phyloP scores from a whole-genome alignment of 2,797 vertebrate genomes.

The Botia almorhae region DNA sequence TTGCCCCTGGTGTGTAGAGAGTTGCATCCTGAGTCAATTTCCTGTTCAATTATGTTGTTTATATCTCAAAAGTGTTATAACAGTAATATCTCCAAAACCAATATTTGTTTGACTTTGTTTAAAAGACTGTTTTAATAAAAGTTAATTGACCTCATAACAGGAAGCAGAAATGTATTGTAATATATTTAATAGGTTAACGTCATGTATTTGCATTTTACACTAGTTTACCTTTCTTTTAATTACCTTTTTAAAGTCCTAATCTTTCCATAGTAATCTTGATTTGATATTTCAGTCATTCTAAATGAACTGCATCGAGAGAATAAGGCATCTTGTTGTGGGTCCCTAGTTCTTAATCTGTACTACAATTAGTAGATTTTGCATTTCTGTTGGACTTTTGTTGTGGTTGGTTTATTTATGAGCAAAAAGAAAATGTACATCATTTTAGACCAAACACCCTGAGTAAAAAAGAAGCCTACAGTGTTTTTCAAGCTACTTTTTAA shows the following conservation, averaged over 20 bases:
- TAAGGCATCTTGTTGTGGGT: too few relatives aligned
- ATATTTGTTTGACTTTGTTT: not conserved
- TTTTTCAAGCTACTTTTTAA: not conserved
- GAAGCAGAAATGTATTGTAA: not conserved
- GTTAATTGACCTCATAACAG: not conserved
- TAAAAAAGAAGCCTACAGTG: conserved; percentile 15
- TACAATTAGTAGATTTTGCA: too few relatives aligned
- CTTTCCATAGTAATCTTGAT: too few relatives aligned
- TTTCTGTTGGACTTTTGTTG: not conserved
- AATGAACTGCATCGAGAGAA: not conserved
- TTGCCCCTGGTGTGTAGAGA: conserved; percentile 35
- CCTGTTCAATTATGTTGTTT: conserved; percentile 25
- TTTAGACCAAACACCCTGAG: conserved; percentile 31
- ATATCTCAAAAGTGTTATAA: conserved; percentile 9
- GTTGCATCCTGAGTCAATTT: conserved; percentile 37
- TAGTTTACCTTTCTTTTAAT: not conserved
- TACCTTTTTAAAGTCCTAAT: not conserved
- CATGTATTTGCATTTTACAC: not conserved
- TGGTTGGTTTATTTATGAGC: not conserved
- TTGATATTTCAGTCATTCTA: not conserved
- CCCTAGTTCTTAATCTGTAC: too few relatives aligned
- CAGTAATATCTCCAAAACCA: conserved; percentile 1
- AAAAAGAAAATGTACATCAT: conserved; percentile 11
- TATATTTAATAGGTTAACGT: not conserved
- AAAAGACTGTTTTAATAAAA: not conserved